Evolutionary conservation across 2,797 vertebrate species (phyloP).

Genomic region (Rousettus madagascariensis): DNA sequence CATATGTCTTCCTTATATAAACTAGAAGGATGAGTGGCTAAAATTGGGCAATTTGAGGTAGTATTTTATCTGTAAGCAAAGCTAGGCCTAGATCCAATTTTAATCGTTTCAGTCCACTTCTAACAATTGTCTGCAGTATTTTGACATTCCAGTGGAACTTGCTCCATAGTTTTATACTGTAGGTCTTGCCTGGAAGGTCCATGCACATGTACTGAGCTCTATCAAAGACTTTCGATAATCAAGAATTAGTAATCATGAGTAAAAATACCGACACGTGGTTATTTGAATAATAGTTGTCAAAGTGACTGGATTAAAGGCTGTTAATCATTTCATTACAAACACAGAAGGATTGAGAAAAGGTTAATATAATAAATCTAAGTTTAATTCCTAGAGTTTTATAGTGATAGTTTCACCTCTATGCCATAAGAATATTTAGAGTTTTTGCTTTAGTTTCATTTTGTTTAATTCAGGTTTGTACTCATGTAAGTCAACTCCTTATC

Average conservation of each 20-base stretch:
- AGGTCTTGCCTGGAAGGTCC: background rate
- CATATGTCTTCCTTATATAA: background rate
- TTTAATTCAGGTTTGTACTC: background rate
- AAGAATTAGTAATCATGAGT: slow-evolving; percentile 20
- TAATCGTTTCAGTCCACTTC: background rate
- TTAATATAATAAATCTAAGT: background rate
- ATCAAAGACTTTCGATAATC: background rate
- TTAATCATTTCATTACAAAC: background rate
- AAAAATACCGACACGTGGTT: background rate
- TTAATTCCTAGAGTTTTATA: background rate
- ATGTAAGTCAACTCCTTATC: background rate
- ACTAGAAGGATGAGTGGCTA: background rate
- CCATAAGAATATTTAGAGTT: background rate
- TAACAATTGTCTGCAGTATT: background rate
- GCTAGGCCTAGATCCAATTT: background rate
- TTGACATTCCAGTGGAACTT: background rate
- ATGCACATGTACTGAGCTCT: background rate
- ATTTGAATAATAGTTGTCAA: background rate
- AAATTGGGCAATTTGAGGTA: background rate
- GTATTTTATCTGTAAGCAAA: background rate
- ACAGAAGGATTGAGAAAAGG: background rate
- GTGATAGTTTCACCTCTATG: background rate
- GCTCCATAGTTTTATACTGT: background rate
- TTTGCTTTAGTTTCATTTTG: background rate
- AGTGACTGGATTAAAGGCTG: background rate